These are phyloP conservation scores for Ptychadena robeensis DNA, from an alignment of 2,797 vertebrate genomes.

Conservation along the genomic window DNA sequence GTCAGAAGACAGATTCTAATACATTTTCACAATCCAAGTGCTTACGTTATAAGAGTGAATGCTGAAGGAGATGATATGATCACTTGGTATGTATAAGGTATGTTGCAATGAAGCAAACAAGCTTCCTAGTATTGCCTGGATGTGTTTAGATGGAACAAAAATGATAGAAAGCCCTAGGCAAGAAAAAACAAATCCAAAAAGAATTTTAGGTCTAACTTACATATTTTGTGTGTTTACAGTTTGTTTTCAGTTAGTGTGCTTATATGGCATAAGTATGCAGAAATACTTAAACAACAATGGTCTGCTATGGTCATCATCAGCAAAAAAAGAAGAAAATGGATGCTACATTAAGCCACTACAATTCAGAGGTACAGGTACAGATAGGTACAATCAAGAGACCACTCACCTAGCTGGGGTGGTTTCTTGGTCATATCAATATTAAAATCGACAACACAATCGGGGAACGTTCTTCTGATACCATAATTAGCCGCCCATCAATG, in stretches of 20 bases:
- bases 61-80: conserved; percentile 41
- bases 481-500: too few relatives aligned
- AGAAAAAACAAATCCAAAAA: conserved; percentile 15
- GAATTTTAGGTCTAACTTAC: conserved; percentile 25
- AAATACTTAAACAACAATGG: conserved; percentile 4
- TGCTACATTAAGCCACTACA: too few relatives aligned
- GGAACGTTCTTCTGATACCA: too few relatives aligned
- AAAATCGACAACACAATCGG: too few relatives aligned
- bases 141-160: conserved; percentile 18
- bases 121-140: conserved; percentile 25
- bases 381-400: too few relatives aligned
- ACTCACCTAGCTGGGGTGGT: too few relatives aligned
- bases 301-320: too few relatives aligned
- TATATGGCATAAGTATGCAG: background rate
- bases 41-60: conserved; percentile 25
- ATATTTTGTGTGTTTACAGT: conserved; percentile 15
- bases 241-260: background rate
- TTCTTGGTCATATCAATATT: too few relatives aligned
- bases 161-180: conserved; percentile 20
- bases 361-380: too few relatives aligned
- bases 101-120: conserved; percentile 33
- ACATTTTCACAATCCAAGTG: conserved; percentile 19
- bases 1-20: conserved; percentile 19
- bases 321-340: too few relatives aligned
- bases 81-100: conserved; percentile 41